Evolutionary conservation across 2,113 vertebrate genomes (phyloP).

Genomic region (Rhea americana): DNA sequence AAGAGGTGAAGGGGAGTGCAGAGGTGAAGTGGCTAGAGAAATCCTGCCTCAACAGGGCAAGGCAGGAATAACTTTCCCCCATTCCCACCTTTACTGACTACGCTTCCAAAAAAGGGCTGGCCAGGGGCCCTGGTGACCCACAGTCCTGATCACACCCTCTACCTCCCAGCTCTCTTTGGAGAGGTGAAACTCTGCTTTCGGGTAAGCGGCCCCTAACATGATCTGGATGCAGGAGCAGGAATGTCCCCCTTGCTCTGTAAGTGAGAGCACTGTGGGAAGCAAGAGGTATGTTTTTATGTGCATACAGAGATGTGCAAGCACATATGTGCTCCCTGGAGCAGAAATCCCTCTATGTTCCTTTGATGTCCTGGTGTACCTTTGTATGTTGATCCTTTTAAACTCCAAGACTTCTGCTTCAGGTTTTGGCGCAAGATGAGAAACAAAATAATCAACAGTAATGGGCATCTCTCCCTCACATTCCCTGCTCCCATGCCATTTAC

Average conservation of each 20-base stretch:
- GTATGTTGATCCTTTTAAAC: neutral
- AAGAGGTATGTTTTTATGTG: neutral
- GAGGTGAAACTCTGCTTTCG: neutral
- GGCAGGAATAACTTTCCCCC: neutral
- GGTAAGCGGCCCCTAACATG: neutral
- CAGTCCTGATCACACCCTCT: neutral
- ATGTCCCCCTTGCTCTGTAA: neutral
- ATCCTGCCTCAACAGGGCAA: neutral
- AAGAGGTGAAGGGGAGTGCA: constrained; percentile 36
- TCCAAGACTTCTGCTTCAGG: neutral
- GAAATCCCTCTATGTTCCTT: neutral
- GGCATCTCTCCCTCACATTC: neutral
- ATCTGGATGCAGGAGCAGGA: neutral
- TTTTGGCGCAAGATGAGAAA: constrained; percentile 10
- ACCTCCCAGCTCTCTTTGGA: neutral
- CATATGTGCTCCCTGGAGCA: neutral
- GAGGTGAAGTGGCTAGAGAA: constrained; percentile 59
- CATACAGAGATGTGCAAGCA: neutral
- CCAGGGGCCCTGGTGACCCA: neutral
- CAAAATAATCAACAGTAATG: neutral
- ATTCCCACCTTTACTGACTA: neutral
- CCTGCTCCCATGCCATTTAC: neutral
- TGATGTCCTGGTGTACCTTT: constrained; percentile 9
- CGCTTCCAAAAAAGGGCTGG: neutral
- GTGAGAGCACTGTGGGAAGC: neutral